phyloP scores from a whole-genome alignment of 30 jellyfish, hydroid and myxozoan species.

The Aurelia aurita region DNA sequence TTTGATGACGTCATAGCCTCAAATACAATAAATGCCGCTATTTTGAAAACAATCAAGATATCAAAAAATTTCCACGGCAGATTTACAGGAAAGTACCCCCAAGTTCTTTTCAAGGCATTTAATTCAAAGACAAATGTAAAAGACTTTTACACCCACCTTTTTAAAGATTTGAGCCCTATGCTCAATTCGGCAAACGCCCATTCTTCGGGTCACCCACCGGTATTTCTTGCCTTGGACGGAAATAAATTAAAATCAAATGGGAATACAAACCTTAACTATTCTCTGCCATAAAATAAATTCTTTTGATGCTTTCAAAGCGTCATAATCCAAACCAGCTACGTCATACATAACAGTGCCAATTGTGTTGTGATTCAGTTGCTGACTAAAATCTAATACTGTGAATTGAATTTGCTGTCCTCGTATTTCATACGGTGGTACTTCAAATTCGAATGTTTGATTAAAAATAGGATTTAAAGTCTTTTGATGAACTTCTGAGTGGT shows the following conservation, averaged over 20 bases:
- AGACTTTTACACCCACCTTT: too few species aligned
- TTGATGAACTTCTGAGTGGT: slow-evolving; percentile 99
- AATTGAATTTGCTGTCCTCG: slow-evolving; percentile 88
- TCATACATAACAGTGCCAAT: slow-evolving; percentile 88
- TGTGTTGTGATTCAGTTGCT: slow-evolving; percentile 92
- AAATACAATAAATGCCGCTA: too few species aligned
- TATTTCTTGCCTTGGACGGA: too few species aligned
- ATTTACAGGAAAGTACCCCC: too few species aligned
- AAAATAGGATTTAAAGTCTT: slow-evolving; percentile 94
- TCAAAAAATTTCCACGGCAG: too few species aligned
- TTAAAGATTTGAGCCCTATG: too few species aligned
- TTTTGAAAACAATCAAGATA: too few species aligned
- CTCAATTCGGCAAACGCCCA: too few species aligned
- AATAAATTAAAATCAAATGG: neutral
- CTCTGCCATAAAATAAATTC: slow-evolving; percentile 96
- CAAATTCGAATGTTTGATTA: slow-evolving; percentile 93
- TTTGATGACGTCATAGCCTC: too few species aligned
- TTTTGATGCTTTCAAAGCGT: slow-evolving; percentile 93
- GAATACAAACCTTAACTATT: slow-evolving; percentile 82
- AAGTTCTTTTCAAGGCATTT: too few species aligned
- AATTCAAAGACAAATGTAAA: too few species aligned
- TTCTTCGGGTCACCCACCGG: too few species aligned
- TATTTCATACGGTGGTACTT: slow-evolving; percentile 98
- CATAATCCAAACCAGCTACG: slow-evolving; percentile 79
- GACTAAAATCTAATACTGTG: slow-evolving; percentile 96